Evolutionary conservation across 1,140 invertebrate species (phyloP).

Genomic region (Drosophila parabipectinata): DNA sequence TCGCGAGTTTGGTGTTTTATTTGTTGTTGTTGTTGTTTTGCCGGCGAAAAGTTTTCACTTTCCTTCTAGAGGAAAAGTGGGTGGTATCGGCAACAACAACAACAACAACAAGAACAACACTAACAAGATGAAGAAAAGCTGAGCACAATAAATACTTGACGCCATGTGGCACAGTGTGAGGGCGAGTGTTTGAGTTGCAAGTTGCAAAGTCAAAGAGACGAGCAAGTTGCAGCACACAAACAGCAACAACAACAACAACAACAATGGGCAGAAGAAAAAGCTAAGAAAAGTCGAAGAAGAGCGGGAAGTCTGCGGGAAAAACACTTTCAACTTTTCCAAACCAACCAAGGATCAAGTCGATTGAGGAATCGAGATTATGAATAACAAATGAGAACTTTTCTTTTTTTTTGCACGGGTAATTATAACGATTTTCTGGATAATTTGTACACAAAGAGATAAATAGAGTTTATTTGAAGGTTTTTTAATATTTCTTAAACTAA

Average conservation of each 20-base stretch:
- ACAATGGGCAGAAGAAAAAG: constrained; percentile 25
- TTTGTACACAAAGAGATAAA: neutral
- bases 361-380: constrained; percentile 47
- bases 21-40: constrained; percentile 39
- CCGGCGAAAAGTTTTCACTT: constrained; percentile 77
- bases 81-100: neutral
- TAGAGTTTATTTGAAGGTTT: no score
- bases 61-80: constrained; percentile 32
- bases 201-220: constrained; percentile 71
- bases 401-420: constrained; percentile 15
- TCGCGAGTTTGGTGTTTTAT: constrained; percentile 48
- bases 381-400: constrained; percentile 8
- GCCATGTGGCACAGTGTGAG: constrained; percentile 50
- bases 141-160: constrained; percentile 74
- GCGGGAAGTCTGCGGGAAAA: constrained; percentile 46
- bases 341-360: constrained; percentile 33
- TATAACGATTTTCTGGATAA: constrained; percentile 11
- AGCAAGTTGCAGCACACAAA: constrained; percentile 32
- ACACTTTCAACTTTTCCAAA: constrained; percentile 64
- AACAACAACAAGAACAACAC: constrained; percentile 35
- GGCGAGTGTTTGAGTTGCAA: constrained; percentile 47
- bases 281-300: constrained; percentile 32
- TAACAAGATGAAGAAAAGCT: constrained; percentile 22
- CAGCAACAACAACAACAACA: constrained; percentile 26
- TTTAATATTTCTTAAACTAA: neutral